A percentile compares a stretch with the other conserved stretches of the same genome.
phyloP scores from a whole-genome alignment of 2,797 vertebrate genomes.

The Dicrostonyx torquatus region DNA sequence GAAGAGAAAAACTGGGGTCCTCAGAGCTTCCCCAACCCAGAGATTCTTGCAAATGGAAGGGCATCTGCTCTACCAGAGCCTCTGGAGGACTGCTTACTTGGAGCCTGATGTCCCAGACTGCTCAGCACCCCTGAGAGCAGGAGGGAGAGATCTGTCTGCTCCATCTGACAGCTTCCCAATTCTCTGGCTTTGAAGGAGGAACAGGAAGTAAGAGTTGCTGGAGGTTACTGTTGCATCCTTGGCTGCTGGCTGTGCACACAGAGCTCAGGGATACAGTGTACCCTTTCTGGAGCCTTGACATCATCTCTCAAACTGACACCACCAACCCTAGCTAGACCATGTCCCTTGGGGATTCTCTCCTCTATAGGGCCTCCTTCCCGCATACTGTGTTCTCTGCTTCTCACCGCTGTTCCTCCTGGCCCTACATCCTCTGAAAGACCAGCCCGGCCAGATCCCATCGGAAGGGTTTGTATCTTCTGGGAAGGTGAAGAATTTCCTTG shows the following conservation, averaged over 20 bases:
- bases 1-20: neutral
- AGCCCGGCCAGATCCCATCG: neutral
- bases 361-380: neutral
- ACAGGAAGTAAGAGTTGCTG: neutral
- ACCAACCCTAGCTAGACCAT: neutral
- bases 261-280: neutral
- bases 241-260: neutral
- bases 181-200: neutral
- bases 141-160: neutral
- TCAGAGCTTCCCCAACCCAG: neutral
- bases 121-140: neutral
- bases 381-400: neutral
- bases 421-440: fast-evolving
- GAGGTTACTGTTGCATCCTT: neutral
- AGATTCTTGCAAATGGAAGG: too few relatives aligned
- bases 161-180: neutral
- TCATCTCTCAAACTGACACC: neutral
- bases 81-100: neutral
- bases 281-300: neutral
- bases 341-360: neutral
- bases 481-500: neutral
- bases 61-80: neutral
- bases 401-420: neutral
- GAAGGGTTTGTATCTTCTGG: neutral
- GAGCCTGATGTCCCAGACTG: neutral